Evolutionary conservation across 2,113 vertebrate species (phyloP).

Genomic region (Struthio camelus): DNA sequence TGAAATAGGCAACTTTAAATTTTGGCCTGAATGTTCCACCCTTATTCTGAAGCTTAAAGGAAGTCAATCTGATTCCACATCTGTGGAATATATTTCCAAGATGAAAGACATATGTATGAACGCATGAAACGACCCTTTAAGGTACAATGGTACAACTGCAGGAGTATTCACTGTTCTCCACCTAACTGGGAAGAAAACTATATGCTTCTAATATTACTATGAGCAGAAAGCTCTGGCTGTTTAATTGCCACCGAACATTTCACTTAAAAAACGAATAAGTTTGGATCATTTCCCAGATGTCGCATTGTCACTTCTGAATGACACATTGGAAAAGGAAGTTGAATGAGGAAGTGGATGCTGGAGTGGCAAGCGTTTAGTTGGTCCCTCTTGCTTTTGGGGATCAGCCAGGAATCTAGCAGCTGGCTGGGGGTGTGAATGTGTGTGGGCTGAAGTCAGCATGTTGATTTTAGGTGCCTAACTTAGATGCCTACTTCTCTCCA

Average conservation of each 20-base stretch:
- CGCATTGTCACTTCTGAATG: slow-evolving; percentile 54
- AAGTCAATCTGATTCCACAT: background rate
- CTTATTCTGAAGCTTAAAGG: background rate
- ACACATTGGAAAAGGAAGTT: slow-evolving; percentile 58
- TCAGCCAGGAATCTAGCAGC: slow-evolving; percentile 22
- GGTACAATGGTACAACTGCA: background rate
- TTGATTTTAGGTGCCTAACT: slow-evolving; percentile 39
- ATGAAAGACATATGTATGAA: background rate
- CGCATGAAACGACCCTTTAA: background rate
- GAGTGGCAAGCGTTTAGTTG: background rate
- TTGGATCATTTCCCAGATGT: slow-evolving; percentile 51
- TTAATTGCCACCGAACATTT: background rate
- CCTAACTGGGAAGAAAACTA: background rate
- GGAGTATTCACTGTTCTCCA: background rate
- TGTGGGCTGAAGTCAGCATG: slow-evolving; percentile 13
- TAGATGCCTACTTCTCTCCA: slow-evolving; percentile 18
- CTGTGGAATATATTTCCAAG: background rate
- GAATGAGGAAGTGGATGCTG: slow-evolving; percentile 2
- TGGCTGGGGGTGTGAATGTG: slow-evolving; percentile 38
- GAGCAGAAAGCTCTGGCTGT: slow-evolving; percentile 18
- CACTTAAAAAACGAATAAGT: background rate
- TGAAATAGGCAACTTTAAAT: background rate
- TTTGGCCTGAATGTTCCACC: background rate
- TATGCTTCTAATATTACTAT: background rate
- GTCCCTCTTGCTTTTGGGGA: background rate